Conservation (phyloP, 2,797 vertebrate genomes). For the Yasuhikotakia modesta region DNA sequence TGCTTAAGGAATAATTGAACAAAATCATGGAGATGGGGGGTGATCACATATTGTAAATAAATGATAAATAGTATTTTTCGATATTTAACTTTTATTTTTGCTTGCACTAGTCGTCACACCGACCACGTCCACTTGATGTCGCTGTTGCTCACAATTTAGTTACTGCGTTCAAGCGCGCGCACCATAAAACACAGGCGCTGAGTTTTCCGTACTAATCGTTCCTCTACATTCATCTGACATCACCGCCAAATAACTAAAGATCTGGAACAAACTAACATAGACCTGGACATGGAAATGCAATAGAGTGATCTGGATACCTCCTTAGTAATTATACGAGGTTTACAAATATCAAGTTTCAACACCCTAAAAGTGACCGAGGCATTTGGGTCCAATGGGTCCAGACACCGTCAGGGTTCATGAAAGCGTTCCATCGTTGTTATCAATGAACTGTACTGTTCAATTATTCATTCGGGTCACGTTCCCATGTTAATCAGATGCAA, state of each 20-base stretch:
- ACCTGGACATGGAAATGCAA: constrained; percentile 15
- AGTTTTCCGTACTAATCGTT: neutral
- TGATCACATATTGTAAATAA: neutral
- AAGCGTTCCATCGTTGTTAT: constrained; percentile 8
- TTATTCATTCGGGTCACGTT: constrained; percentile 35
- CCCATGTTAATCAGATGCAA: constrained; percentile 45
- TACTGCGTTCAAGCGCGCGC: neutral
- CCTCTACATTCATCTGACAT: constrained; percentile 8
- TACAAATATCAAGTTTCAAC: constrained; percentile 1
- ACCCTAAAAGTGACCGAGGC: constrained; percentile 1
- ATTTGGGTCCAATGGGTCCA: neutral
- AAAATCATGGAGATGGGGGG: neutral
- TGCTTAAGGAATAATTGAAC: neutral
- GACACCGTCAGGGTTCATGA: neutral
- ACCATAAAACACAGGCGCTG: neutral
- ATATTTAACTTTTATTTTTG: neutral
- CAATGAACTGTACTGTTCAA: constrained; percentile 27
- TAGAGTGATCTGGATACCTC: neutral
- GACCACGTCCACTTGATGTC: constrained; percentile 37
- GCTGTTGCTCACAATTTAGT: constrained; percentile 26
- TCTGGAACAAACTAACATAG: constrained; percentile 10
- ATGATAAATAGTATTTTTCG: too few relatives aligned
- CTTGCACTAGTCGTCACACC: neutral
- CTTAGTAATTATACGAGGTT: neutral
- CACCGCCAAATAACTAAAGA: neutral